These are phyloP conservation scores for Drosophila dunni DNA, from an alignment of 1,140 invertebrate species.

Conservation along the genomic window DNA sequence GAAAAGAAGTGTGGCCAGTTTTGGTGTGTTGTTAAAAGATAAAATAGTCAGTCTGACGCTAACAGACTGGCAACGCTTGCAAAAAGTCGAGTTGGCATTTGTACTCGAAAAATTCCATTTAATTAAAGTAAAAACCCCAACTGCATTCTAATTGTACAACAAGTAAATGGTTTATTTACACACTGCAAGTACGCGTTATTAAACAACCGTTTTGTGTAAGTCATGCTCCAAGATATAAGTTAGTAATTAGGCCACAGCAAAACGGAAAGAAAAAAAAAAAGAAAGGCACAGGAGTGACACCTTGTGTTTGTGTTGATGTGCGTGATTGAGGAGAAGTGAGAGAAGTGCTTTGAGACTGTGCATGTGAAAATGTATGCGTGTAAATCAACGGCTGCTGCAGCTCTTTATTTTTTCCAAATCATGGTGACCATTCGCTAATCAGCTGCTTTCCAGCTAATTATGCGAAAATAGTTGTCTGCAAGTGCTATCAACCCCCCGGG, in stretches of 20 bases:
- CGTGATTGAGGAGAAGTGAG: slow-evolving; percentile 3
- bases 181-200: slow-evolving; percentile 53
- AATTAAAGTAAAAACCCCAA: slow-evolving; percentile 50
- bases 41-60: slow-evolving; percentile 8
- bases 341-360: not conserved
- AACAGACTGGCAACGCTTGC: slow-evolving; percentile 48
- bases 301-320: slow-evolving; percentile 41
- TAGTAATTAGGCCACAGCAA: slow-evolving; percentile 17
- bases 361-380: slow-evolving; percentile 12
- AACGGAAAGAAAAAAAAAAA: slow-evolving; percentile 41
- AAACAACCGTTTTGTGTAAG: slow-evolving; percentile 53
- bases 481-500: slow-evolving; percentile 25
- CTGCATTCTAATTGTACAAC: slow-evolving; percentile 41
- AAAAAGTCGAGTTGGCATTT: slow-evolving; percentile 77
- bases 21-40: not conserved
- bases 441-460: slow-evolving; percentile 38
- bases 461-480: slow-evolving; percentile 33
- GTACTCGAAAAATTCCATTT: slow-evolving; percentile 64
- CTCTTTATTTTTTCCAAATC: slow-evolving; percentile 50
- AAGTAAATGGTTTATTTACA: slow-evolving; percentile 67
- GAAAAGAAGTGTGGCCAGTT: not conserved
- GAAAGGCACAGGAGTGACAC: slow-evolving; percentile 39
- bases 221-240: slow-evolving; percentile 3
- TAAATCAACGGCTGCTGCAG: slow-evolving; percentile 14
- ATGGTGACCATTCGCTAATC: slow-evolving; percentile 22